Evolutionary conservation across 2,113 vertebrate species (phyloP), one percentile per base, ranked within the genome.

Genomic region (Spea multiplicata): DNA sequence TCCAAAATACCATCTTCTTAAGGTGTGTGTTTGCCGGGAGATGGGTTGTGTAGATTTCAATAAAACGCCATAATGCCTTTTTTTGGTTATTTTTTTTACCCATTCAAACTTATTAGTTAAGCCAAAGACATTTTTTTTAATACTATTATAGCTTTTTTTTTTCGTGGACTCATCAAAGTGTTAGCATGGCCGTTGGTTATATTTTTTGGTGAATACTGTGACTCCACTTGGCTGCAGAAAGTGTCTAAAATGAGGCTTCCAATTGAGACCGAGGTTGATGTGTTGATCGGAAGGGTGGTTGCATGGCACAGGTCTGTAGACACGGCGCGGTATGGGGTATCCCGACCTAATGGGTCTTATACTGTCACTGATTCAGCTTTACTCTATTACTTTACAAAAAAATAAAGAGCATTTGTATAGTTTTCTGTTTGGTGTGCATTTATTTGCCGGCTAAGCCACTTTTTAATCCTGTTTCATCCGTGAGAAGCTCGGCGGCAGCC

Each of bases 381-480:
- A 30, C 59, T 68, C 55, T 48, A 9, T 76, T 65, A 17, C 70
- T 30, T 44, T 79, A 73, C 59, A 79, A 71, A 66, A 50, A 59
- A 73, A 79, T 66, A 79, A 77, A 73, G 53, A 66, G 12, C 8
- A 73, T 73, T 79, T 79, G 50, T 79, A 79, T 73, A 73, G 10
- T 17, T 6, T 59, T 59, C 17, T 46, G 55, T 71, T 14, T 55
- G 45, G 62, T 65, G 62, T 30, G 30, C 30, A 30, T 30, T 30
- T 30, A 30, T 30, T 30, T 30, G 30, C 30, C 30, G 30, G 30
- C 30, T 30, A 30, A 30, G 2, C 30, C 30, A 30, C 30, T 30
- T 30, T 30, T 30, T 30, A 30, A 30, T 30, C 30, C 30, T 30
- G 30, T 30, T 30, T 30, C 30, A 30, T 30, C 30, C 30, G 30